Base-by-base conservation (phyloP, 2,888 invertebrate species). In the Pecten maximus region DNA sequence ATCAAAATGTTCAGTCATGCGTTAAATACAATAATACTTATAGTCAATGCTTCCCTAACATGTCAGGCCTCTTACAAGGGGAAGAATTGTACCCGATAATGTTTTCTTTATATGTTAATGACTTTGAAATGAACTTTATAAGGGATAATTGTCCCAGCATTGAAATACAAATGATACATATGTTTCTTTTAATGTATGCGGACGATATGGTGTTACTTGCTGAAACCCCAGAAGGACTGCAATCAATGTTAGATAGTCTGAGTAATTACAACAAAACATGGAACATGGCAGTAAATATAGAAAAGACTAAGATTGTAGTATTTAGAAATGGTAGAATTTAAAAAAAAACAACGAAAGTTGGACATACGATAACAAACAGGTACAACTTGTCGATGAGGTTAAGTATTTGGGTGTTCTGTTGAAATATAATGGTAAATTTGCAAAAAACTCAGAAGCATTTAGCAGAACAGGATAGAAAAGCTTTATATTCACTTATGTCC, bases 311-410 rank as follows among this genome's bases (percentile, higher is more conserved):
- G 88, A 87, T 89, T 16, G 35, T 91, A 19, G 88, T 91, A 19
- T 91, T 90, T 54, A 28, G 48, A 50, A 90, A 88, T 40, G 88
- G 88, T 10, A 86, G 90, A 2, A 35, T n/a, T 50, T n/a, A n/a
- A 23, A 90, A 50, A 40, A 19, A 40, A 87, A 35, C 39, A 89
- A 89, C 89, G 74, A 88, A 40, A 39, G 6, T 8, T 91, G 90
- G 87, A 48, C n/a, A n/a, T 90, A 88, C 40, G 39, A 87, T 3
- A 54, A 54, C 15, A 2, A 86, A 19, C n/a, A 48, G 0, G 40
- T 92, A 86, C 91, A 92, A 86, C 44, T 92, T 23, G 88, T 90
- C 12, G 88, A 90, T 3, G 44, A 60, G n/a, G 91, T 90, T 28
- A 74, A 48, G 39, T 90, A 91, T 28, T 35, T 91, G 87, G 89